These are phyloP conservation scores for Pseudomyrmex cubaensis DNA, from an alignment of 1,140 invertebrate genomes.

Conservation along the genomic window DNA sequence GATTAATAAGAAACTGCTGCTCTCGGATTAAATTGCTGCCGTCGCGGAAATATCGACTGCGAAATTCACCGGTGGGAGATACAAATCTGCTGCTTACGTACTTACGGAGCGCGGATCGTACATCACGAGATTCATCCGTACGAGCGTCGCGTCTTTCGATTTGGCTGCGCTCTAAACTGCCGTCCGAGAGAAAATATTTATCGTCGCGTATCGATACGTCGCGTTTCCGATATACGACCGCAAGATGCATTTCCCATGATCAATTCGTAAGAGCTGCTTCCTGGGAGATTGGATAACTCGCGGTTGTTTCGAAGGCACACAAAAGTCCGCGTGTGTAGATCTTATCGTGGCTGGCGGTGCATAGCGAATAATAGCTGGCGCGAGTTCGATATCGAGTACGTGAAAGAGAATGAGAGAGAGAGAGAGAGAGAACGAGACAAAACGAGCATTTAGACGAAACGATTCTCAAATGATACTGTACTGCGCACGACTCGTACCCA, in stretches of 20 bases:
- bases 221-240: slow-evolving; percentile 21
- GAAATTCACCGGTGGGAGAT: background rate
- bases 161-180: slow-evolving; percentile 46
- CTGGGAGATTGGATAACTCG: slow-evolving; percentile 71
- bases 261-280: slow-evolving; percentile 61
- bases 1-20: slow-evolving; percentile 12
- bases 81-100: slow-evolving; percentile 33
- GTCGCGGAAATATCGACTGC: background rate
- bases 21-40: slow-evolving; percentile 32
- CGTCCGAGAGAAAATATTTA: slow-evolving; percentile 50
- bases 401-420: background rate
- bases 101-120: slow-evolving; percentile 35
- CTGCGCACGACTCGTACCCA: background rate
- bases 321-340: slow-evolving; percentile 53
- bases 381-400: slow-evolving; percentile 39
- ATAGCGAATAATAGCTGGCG: slow-evolving; percentile 63
- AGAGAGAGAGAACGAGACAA: background rate
- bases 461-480: slow-evolving; percentile 14
- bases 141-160: slow-evolving; percentile 38
- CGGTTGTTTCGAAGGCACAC: slow-evolving; percentile 64
- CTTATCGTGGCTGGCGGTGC: slow-evolving; percentile 67
- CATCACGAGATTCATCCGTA: slow-evolving; percentile 29
- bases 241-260: slow-evolving; percentile 61
- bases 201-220: slow-evolving; percentile 49
- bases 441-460: slow-evolving; percentile 15